Evolutionary conservation across 2,797 vertebrate species (phyloP).

Genomic region (Gila robusta): DNA sequence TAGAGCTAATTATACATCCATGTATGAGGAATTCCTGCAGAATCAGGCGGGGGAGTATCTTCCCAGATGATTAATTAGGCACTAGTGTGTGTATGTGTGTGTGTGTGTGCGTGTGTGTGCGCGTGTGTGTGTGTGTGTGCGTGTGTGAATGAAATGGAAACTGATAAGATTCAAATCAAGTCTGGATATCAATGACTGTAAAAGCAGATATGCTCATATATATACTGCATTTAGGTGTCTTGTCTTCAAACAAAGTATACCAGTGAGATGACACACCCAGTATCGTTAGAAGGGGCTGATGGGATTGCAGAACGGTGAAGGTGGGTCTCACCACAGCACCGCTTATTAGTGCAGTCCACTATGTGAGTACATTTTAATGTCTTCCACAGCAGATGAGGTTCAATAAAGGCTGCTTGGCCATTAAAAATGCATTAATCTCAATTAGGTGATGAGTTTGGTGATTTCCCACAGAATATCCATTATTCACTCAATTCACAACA

Average conservation of each 20-base stretch:
- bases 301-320: background rate
- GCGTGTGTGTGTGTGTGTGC: background rate
- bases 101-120: background rate
- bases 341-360: conserved; percentile 48
- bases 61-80: conserved; percentile 33
- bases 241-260: conserved; percentile 31
- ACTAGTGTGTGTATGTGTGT: conserved; percentile 4
- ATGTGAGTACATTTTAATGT: conserved; percentile 44
- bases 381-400: conserved; percentile 43
- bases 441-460: conserved; percentile 69
- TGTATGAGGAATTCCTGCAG: conserved; percentile 30
- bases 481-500: conserved; percentile 6
- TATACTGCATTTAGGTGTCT: conserved; percentile 25
- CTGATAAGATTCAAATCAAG: conserved; percentile 29
- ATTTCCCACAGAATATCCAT: conserved; percentile 54
- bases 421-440: conserved; percentile 81
- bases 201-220: background rate
- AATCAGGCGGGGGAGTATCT: conserved; percentile 2
- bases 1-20: conserved; percentile 40
- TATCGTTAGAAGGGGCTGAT: conserved; percentile 11
- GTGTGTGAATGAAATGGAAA: conserved; percentile 7
- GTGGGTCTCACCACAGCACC: background rate
- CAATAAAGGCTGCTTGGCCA: conserved; percentile 54
- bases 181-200: conserved; percentile 11
- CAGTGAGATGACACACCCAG: conserved; percentile 1